These are phyloP conservation scores for Ahaetulla prasina DNA, from an alignment of 2,113 vertebrate genomes.

Conservation along the genomic window DNA sequence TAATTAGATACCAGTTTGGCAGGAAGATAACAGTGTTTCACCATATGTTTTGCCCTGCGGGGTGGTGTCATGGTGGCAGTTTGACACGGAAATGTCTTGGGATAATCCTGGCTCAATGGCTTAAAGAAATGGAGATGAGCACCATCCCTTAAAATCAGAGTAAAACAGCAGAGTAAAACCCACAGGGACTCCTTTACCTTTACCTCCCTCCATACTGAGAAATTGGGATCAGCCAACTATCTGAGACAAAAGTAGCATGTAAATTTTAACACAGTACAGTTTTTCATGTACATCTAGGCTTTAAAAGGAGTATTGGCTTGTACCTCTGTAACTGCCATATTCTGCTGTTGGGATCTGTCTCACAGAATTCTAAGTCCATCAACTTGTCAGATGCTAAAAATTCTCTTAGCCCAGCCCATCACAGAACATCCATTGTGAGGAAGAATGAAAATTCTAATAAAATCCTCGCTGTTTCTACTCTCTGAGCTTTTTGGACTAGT, in stretches of 20 bases:
- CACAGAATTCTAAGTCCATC: neutral
- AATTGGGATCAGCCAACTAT: neutral
- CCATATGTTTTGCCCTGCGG: neutral
- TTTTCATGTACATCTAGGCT: neutral
- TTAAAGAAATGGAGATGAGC: neutral
- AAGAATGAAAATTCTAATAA: neutral
- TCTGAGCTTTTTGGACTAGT: neutral
- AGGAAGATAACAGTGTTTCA: neutral
- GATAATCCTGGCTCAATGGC: neutral
- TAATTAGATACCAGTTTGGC: neutral
- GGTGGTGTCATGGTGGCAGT: neutral
- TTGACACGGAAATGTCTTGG: neutral
- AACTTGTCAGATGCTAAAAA: neutral
- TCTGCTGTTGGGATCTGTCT: neutral
- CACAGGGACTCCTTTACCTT: neutral
- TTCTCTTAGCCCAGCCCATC: neutral
- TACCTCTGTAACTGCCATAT: constrained; percentile 3
- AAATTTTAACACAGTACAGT: neutral
- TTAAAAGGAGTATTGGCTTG: neutral
- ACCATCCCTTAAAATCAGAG: neutral
- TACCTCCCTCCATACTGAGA: neutral
- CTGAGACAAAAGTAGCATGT: neutral
- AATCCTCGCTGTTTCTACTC: neutral
- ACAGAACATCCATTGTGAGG: neutral
- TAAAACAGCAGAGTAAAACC: neutral